Evolutionary conservation across 2,888 invertebrate genomes (phyloP).

Genomic region (Melikaiella ostensackeni): DNA sequence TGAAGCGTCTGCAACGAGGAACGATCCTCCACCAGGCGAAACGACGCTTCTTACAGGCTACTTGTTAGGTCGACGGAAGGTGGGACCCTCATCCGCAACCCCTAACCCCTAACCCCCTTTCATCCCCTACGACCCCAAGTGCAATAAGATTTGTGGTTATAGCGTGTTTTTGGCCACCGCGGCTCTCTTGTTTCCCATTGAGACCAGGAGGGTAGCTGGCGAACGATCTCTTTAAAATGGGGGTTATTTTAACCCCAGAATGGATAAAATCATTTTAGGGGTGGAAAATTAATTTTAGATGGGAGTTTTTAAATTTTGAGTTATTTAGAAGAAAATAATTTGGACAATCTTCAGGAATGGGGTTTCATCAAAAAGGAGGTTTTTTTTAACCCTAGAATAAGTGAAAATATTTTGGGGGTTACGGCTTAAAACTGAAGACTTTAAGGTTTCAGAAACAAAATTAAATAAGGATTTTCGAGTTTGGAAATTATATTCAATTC

Average conservation of each 20-base stretch:
- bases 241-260: not conserved
- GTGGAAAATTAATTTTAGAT: not conserved
- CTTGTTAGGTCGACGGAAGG: conserved; percentile 74
- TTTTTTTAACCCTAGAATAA: too few relatives aligned
- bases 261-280: not conserved
- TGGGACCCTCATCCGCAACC: conserved; percentile 63
- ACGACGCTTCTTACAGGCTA: conserved; percentile 75
- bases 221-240: not conserved
- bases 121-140: conserved; percentile 48
- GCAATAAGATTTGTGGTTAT: conserved; percentile 74
- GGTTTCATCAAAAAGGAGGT: too few relatives aligned
- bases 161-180: conserved; percentile 65
- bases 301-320: not conserved
- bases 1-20: conserved; percentile 55
- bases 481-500: too few relatives aligned
- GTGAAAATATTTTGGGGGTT: too few relatives aligned
- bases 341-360: too few relatives aligned
- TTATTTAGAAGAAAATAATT: too few relatives aligned
- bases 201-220: conserved; percentile 26
- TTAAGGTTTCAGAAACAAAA: too few relatives aligned
- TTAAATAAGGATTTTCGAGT: too few relatives aligned
- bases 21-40: conserved; percentile 64
- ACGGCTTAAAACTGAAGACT: too few relatives aligned
- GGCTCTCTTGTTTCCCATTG: conserved; percentile 48
- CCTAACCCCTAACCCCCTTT: conserved; percentile 57